A percentile compares a stretch with the other conserved stretches of the same genome.
These are phyloP conservation scores for Labroides dimidiatus DNA, from an alignment of 2,797 vertebrate genomes.

Conservation along the genomic window DNA sequence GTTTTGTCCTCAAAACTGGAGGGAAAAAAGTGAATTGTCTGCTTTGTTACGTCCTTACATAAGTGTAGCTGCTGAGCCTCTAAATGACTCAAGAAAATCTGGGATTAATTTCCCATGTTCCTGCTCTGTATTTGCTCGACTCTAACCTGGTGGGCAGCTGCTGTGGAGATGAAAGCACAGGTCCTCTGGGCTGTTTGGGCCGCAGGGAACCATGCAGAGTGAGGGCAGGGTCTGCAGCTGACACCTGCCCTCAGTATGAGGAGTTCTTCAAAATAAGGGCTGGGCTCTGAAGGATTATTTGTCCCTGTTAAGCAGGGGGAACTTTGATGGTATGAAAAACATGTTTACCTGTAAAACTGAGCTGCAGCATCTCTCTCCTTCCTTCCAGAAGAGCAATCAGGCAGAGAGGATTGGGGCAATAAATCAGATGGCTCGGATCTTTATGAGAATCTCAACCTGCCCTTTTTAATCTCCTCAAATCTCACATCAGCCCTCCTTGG, in stretches of 20 bases:
- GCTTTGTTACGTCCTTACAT: not conserved
- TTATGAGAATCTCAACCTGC: constrained; percentile 54
- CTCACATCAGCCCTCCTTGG: constrained; percentile 40
- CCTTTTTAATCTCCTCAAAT: constrained; percentile 63
- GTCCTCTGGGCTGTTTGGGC: constrained; percentile 48
- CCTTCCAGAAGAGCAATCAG: constrained; percentile 46
- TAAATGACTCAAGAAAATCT: constrained; percentile 23
- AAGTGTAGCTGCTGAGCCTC: not conserved
- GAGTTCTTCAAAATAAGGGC: constrained; percentile 39
- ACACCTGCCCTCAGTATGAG: constrained; percentile 53
- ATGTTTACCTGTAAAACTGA: not conserved
- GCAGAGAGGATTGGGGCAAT: constrained; percentile 36
- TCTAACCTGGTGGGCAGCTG: constrained; percentile 58
- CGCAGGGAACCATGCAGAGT: constrained; percentile 42
- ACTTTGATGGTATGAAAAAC: constrained; percentile 9
- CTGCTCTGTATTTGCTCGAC: constrained; percentile 52
- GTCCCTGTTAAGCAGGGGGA: not conserved
- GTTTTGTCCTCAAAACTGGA: constrained; percentile 4
- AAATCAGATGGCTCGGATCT: constrained; percentile 49
- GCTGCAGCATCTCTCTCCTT: not conserved
- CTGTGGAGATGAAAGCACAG: constrained; percentile 66
- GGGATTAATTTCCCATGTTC: constrained; percentile 63
- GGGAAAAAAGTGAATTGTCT: not conserved
- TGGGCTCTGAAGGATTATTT: constrained; percentile 20
- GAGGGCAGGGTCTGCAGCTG: constrained; percentile 47